Evolutionary conservation across 2,113 vertebrate species (phyloP).

Genomic region (Alectura lathami): DNA sequence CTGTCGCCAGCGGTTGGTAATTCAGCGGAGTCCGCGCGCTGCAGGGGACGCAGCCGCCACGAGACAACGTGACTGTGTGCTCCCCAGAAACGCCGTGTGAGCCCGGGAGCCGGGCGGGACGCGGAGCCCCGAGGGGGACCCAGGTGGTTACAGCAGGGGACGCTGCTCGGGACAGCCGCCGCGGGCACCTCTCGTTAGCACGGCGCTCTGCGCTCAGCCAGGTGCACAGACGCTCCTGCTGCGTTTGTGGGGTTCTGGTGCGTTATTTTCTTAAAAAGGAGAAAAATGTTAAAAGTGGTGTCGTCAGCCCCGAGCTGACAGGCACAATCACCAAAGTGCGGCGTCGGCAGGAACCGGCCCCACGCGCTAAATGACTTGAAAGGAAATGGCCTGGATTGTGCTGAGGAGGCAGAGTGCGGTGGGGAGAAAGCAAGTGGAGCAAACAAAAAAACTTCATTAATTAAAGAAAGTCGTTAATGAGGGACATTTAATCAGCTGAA

Average conservation of each 20-base stretch:
- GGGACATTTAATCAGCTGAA: slow-evolving; percentile 80
- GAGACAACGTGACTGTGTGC: slow-evolving; percentile 69
- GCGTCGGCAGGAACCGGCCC: slow-evolving; percentile 74
- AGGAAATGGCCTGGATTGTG: slow-evolving; percentile 78
- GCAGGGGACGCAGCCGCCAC: slow-evolving; percentile 56
- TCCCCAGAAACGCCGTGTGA: slow-evolving; percentile 39
- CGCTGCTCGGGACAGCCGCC: no score
- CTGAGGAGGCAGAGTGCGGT: slow-evolving; percentile 79
- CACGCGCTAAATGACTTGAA: slow-evolving; percentile 64
- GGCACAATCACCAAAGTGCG: slow-evolving; percentile 75
- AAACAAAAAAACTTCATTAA: slow-evolving; percentile 82
- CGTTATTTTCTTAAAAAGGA: neutral
- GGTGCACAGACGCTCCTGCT: rapidly evolving
- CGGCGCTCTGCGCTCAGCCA: rapidly evolving
- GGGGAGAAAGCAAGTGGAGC: slow-evolving; percentile 75
- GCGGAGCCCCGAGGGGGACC: no score
- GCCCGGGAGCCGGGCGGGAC: neutral
- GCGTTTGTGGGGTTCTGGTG: neutral
- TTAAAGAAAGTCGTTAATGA: slow-evolving; percentile 82
- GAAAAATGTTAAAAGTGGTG: slow-evolving; percentile 63
- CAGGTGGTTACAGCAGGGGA: no score
- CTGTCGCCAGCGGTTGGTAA: neutral
- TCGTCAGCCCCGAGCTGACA: slow-evolving; percentile 68
- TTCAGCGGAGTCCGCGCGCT: slow-evolving; percentile 30
- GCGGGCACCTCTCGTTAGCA: rapidly evolving